Conservation (phyloP, 1,140 invertebrate genomes). For the Anadara kagoshimensis region DNA sequence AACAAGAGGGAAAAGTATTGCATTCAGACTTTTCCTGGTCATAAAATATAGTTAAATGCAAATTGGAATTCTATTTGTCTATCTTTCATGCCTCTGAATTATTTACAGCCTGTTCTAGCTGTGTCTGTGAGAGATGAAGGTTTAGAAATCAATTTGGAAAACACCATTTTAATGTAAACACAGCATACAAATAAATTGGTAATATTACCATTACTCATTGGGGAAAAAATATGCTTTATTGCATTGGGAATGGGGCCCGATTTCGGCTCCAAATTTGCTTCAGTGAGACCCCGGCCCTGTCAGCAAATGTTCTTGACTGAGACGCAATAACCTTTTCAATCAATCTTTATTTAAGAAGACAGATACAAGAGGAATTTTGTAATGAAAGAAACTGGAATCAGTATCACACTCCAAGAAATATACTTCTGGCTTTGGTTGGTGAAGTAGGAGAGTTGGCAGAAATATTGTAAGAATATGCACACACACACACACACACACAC, state of each 20-base stretch:
- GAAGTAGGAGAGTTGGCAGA: conserved; percentile 76
- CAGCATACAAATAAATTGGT: too few species aligned
- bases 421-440: conserved; percentile 75
- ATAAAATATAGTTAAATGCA: too few species aligned
- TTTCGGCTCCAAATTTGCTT: too few species aligned
- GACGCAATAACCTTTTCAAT: background rate
- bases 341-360: conserved; percentile 53
- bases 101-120: background rate
- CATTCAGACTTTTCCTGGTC: too few species aligned
- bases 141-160: background rate
- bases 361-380: conserved; percentile 65
- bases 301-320: background rate
- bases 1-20: too few species aligned
- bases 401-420: conserved; percentile 75
- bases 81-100: too few species aligned
- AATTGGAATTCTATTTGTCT: too few species aligned
- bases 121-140: background rate
- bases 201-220: too few species aligned
- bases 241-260: too few species aligned
- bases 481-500: background rate
- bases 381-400: conserved; percentile 75
- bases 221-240: too few species aligned
- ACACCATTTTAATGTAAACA: too few species aligned
- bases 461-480: conserved; percentile 55
- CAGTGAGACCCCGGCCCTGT: background rate